Evolutionary conservation across 2,888 invertebrate species (phyloP).

Genomic region (Agrotis segetum): DNA sequence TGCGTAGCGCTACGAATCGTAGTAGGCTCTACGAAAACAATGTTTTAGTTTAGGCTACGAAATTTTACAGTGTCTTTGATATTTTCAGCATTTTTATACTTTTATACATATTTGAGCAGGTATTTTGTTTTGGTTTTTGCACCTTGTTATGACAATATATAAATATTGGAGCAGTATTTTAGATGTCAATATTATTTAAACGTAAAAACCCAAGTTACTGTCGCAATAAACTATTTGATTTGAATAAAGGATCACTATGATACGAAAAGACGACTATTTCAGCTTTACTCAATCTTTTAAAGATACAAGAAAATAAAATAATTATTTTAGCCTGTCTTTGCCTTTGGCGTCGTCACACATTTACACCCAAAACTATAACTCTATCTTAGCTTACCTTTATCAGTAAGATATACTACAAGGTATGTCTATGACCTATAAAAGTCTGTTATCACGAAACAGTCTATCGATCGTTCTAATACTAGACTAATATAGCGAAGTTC

Average conservation of each 20-base stretch:
- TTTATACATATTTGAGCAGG: no score
- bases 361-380: neutral
- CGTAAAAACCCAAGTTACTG: neutral
- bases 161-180: neutral
- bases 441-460: constrained; percentile 11
- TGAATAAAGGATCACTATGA: neutral
- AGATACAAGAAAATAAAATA: no score
- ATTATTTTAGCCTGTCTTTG: no score
- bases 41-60: constrained; percentile 14
- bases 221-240: neutral
- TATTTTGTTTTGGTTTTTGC: neutral
- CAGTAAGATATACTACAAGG: neutral
- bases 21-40: constrained; percentile 60
- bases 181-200: neutral
- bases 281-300: neutral
- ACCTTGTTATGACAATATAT: no score
- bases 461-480: constrained; percentile 45
- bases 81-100: no score
- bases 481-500: constrained; percentile 36
- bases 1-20: constrained; percentile 68
- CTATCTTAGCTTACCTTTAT: neutral
- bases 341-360: neutral
- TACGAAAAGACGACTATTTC: neutral
- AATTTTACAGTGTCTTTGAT: neutral
- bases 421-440: constrained; percentile 7